These are phyloP conservation scores for Hoplostethus mediterraneus DNA, from an alignment of 2,797 vertebrate species.

Conservation along the genomic window DNA sequence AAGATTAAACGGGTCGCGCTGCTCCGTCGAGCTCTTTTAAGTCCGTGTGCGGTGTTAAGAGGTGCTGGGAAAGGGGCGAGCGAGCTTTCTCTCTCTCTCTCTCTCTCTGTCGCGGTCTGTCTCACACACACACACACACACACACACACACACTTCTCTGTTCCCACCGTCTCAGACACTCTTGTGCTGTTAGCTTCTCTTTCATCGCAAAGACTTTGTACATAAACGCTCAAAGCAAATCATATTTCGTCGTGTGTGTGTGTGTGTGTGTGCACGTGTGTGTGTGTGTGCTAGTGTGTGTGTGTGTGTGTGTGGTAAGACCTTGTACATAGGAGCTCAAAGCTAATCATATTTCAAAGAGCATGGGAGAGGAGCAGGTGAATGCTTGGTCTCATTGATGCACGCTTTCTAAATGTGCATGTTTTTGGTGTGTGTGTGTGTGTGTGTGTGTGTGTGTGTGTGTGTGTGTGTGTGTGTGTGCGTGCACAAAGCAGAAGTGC, in stretches of 20 bases:
- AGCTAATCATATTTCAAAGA: conserved; percentile 99
- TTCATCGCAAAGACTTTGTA: conserved; percentile 99
- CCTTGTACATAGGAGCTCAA: conserved; percentile 97
- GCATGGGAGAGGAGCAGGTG: conserved; percentile 82
- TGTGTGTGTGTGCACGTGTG: conserved; percentile 21
- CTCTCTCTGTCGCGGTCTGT: conserved; percentile 1
- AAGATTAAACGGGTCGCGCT: conserved; percentile 83
- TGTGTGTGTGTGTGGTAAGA: conserved; percentile 76
- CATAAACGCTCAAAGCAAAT: conserved; percentile 99
- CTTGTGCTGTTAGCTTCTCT: conserved; percentile 92
- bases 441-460: conserved; percentile 25
- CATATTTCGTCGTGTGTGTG: conserved; percentile 87
- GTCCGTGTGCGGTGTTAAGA: conserved; percentile 78
- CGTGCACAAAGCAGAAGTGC: conserved; percentile 29
- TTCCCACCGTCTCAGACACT: conserved; percentile 84
- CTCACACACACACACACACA: conserved; percentile 34
- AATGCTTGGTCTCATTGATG: conserved; percentile 76
- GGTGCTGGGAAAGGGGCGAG: conserved; percentile 68
- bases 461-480: neutral
- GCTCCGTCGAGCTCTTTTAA: conserved; percentile 82
- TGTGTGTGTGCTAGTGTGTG: conserved; percentile 36
- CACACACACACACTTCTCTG: conserved; percentile 57
- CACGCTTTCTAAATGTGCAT: conserved; percentile 46
- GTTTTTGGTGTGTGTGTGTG: conserved; percentile 3
- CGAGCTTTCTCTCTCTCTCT: conserved; percentile 61